Conservation (phyloP, 53 echinoderm and acorn worm genomes). For the Holothuria scabra region DNA sequence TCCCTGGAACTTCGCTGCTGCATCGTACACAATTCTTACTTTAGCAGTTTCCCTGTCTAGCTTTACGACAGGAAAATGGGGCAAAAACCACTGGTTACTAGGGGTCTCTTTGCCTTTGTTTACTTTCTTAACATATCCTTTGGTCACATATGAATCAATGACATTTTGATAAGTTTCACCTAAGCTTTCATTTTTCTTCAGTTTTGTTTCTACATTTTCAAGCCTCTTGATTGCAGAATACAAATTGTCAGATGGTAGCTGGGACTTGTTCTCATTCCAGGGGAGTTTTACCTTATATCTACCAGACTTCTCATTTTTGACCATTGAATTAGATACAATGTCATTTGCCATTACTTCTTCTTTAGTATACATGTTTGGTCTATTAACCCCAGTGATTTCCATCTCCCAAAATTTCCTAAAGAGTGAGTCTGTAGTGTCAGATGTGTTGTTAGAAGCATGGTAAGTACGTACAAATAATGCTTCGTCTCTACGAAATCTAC, state of each 20-base stretch:
- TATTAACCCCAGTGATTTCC: background rate
- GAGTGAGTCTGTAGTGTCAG: background rate
- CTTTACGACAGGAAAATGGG: conserved; percentile 51
- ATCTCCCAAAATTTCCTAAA: conserved; percentile 5
- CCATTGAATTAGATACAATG: background rate
- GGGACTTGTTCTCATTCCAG: conserved; percentile 12
- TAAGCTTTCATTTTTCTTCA: background rate
- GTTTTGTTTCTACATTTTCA: too few relatives aligned
- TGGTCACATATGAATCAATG: background rate
- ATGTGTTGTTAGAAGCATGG: background rate
- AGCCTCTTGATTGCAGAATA: background rate
- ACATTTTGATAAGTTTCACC: conserved; percentile 28
- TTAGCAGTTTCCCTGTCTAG: conserved; percentile 46
- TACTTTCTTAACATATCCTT: conserved; percentile 31
- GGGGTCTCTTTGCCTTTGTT: background rate
- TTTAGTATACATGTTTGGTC: background rate
- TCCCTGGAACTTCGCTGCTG: conserved; percentile 30
- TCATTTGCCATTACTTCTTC: conserved; percentile 23
- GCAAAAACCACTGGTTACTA: conserved; percentile 27
- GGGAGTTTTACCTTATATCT: conserved; percentile 31
- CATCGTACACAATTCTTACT: conserved; percentile 22
- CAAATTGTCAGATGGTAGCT: conserved; percentile 4
- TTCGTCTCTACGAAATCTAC: background rate
- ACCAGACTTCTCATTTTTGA: background rate
- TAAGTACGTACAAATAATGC: conserved; percentile 6